Conservation (phyloP, 2,888 invertebrate genomes). For the Patella depressa region DNA sequence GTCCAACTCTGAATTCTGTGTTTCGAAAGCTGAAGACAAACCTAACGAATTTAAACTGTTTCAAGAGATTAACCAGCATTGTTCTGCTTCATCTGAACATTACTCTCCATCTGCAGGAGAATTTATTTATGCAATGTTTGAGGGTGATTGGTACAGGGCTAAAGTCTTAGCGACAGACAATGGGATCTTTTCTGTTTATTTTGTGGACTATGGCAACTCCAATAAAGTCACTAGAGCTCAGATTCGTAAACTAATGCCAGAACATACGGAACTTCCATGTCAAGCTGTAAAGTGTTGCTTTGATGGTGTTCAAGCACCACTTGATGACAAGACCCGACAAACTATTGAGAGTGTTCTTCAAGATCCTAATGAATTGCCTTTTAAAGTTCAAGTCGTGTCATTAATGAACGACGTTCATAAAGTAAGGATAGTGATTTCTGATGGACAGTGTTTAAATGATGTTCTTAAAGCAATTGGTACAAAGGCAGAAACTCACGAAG, state of each 20-base stretch:
- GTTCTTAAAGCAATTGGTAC: not conserved
- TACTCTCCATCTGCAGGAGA: constrained; percentile 34
- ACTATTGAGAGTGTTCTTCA: no score
- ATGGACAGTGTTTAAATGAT: not conserved
- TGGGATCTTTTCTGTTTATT: constrained; percentile 41
- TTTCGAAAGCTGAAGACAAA: not conserved
- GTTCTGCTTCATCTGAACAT: not conserved
- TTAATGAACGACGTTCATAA: not conserved
- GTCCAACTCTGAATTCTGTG: not conserved
- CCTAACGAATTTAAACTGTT: not conserved
- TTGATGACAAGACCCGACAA: no score
- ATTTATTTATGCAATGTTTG: constrained; percentile 42
- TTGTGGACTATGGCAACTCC: constrained; percentile 65
- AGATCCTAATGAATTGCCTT: no score
- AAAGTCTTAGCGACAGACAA: constrained; percentile 38
- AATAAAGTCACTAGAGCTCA: constrained; percentile 37
- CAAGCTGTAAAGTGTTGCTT: constrained; percentile 53
- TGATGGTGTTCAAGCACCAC: constrained; percentile 15
- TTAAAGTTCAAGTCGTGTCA: no score
- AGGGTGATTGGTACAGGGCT: constrained; percentile 53
- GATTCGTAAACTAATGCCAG: constrained; percentile 39
- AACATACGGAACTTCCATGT: constrained; percentile 37
- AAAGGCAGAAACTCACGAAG: no score
- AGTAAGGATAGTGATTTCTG: not conserved
- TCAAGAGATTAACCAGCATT: not conserved